Conservation (phyloP, 2,113 vertebrate genomes). For the Leuciscus idus region DNA sequence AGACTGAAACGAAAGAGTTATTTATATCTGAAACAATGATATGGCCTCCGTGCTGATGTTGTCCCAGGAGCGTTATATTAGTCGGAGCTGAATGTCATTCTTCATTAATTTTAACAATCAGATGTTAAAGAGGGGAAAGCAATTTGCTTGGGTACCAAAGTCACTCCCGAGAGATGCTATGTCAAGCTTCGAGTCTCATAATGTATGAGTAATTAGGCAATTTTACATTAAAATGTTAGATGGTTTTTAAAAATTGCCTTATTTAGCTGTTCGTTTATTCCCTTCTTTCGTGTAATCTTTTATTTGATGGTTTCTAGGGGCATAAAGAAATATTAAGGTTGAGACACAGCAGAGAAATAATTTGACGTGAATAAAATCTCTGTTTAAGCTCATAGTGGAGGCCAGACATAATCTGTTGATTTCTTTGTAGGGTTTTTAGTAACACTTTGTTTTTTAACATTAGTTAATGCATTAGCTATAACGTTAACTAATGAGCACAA, state of each 20-base stretch:
- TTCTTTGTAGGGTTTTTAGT: background rate
- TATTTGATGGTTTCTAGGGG: background rate
- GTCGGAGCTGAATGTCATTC: conserved; percentile 34
- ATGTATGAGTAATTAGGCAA: conserved; percentile 10
- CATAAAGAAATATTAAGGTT: background rate
- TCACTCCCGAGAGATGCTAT: conserved; percentile 13
- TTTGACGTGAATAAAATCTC: background rate
- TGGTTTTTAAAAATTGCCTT: conserved; percentile 18
- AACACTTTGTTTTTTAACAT: too few species aligned
- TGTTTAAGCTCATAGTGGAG: background rate
- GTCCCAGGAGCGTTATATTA: background rate
- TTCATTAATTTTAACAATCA: conserved; percentile 53
- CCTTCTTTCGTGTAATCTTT: background rate
- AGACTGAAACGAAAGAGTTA: background rate
- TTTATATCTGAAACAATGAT: conserved; percentile 14
- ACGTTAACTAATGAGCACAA: too few species aligned
- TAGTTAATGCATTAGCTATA: too few species aligned
- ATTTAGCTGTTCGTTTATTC: background rate
- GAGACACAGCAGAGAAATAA: background rate
- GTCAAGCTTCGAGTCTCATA: conserved; percentile 33
- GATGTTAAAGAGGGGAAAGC: conserved; percentile 50
- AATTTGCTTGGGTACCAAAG: conserved; percentile 37
- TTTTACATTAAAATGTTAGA: conserved; percentile 3
- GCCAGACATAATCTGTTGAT: background rate
- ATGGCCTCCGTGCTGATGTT: conserved; percentile 1